Conservation (phyloP, 2,888 invertebrate species). For the Drosophila atroscutellata region DNA sequence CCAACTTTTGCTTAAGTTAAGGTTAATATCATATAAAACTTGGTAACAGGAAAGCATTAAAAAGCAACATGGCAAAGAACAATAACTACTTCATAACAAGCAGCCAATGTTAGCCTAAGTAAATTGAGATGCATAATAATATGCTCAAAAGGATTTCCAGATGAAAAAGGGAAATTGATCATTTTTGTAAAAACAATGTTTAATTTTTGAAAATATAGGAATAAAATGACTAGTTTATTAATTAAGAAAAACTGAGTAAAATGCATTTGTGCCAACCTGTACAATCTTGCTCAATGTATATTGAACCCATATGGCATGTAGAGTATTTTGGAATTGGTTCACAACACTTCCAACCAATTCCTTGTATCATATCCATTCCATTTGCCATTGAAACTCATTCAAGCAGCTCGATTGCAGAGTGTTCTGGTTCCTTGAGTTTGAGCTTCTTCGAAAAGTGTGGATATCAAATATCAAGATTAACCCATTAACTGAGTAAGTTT, state of each 20-base stretch:
- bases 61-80: not conserved
- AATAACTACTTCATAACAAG: not conserved
- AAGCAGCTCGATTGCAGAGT: slow-evolving; percentile 49
- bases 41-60: not conserved
- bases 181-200: not conserved
- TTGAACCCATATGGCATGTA: not conserved
- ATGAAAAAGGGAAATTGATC: not conserved
- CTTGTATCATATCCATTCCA: slow-evolving; percentile 39
- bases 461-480: slow-evolving; percentile 52
- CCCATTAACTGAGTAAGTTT: slow-evolving; percentile 67
- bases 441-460: slow-evolving; percentile 40
- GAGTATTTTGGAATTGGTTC: slow-evolving; percentile 9
- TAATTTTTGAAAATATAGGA: not conserved
- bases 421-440: slow-evolving; percentile 52
- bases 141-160: not conserved
- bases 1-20: slow-evolving; percentile 1
- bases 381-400: slow-evolving; percentile 48
- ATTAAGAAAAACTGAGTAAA: not conserved
- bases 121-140: not conserved
- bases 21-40: not conserved
- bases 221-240: not conserved
- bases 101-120: not conserved
- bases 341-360: slow-evolving; percentile 2
- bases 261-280: slow-evolving; percentile 9
- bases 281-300: slow-evolving; percentile 9